A percentile compares a stretch with the other conserved stretches of the same genome.
These are phyloP conservation scores for Synergus umbraculus DNA, from an alignment of 2,888 invertebrate genomes.

Conservation along the genomic window DNA sequence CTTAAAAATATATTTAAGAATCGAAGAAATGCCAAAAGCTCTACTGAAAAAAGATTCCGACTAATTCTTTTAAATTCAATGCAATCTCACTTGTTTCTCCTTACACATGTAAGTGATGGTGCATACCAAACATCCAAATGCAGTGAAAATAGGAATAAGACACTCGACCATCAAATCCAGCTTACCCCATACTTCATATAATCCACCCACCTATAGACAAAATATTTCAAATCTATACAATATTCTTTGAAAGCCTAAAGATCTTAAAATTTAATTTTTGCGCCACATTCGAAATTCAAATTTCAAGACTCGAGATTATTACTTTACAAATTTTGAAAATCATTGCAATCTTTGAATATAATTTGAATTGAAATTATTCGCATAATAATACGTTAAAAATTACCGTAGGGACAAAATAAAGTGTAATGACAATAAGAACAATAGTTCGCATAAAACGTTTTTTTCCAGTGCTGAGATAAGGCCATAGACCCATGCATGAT, in stretches of 20 bases:
- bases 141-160: slow-evolving; percentile 18
- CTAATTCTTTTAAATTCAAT: background rate
- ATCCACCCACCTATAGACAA: slow-evolving; percentile 2
- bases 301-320: too few relatives aligned
- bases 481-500: slow-evolving; percentile 11
- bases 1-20: background rate
- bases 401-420: slow-evolving; percentile 25
- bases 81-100: slow-evolving; percentile 22
- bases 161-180: slow-evolving; percentile 33
- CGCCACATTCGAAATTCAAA: too few relatives aligned
- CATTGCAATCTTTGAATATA: too few relatives aligned
- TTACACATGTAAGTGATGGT: slow-evolving; percentile 16
- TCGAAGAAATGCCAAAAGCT: too few relatives aligned
- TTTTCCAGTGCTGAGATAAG: background rate
- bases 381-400: background rate
- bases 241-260: background rate
- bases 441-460: slow-evolving; percentile 9
- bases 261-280: background rate
- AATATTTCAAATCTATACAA: background rate
- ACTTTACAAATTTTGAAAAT: too few relatives aligned
- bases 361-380: too few relatives aligned
- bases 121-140: background rate
- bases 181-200: slow-evolving; percentile 30
- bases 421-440: background rate
- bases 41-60: background rate